Conservation (phyloP, 2,888 invertebrate genomes). For the Zele albiditarsus region DNA sequence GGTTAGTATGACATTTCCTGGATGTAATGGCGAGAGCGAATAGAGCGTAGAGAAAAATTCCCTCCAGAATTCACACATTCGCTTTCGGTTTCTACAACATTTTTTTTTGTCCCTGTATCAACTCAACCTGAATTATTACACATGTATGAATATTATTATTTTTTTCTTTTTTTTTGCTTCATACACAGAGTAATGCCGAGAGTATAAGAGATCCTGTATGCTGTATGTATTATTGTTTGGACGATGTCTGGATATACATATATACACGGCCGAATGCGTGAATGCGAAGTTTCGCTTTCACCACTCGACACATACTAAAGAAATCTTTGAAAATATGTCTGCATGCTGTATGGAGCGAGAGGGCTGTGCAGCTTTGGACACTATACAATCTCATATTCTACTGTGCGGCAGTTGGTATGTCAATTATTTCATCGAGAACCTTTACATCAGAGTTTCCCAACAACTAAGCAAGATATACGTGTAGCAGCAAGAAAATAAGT, state of each 20-base stretch:
- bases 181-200: background rate
- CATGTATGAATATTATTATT: background rate
- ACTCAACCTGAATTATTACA: background rate
- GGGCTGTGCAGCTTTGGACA: background rate
- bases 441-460: constrained; percentile 49
- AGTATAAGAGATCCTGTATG: background rate
- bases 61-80: constrained; percentile 1
- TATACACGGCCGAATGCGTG: constrained; percentile 32
- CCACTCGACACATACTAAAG: constrained; percentile 41
- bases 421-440: constrained; percentile 50
- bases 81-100: constrained; percentile 19
- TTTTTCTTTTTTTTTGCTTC: background rate
- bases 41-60: constrained; percentile 9
- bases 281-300: constrained; percentile 51
- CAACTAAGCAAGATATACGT: background rate
- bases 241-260: background rate
- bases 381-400: background rate
- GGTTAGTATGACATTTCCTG: constrained; percentile 37
- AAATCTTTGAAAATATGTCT: constrained; percentile 30
- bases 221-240: constrained; percentile 6
- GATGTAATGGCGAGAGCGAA: constrained; percentile 34
- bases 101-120: background rate
- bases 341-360: constrained; percentile 20
- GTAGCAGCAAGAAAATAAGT: background rate
- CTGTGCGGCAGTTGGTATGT: constrained; percentile 37